Evolutionary conservation across 1,140 invertebrate species (phyloP).

Genomic region (Eriosoma lanigerum): DNA sequence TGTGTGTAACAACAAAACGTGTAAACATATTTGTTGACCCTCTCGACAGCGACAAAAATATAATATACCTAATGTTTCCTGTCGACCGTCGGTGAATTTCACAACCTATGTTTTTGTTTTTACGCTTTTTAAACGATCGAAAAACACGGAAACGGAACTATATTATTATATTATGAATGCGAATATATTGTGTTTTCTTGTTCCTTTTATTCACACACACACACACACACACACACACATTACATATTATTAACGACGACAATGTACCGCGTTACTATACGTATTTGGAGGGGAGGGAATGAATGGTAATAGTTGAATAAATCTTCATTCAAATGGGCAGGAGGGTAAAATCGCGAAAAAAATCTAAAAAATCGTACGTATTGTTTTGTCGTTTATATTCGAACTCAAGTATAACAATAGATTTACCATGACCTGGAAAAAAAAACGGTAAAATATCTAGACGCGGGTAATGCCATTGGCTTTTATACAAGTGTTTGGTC

Average conservation of each 20-base stretch:
- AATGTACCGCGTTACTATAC: neutral
- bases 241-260: neutral
- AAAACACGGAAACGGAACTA: neutral
- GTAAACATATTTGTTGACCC: neutral
- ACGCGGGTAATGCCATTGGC: constrained; percentile 30
- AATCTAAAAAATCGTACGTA: constrained; percentile 28
- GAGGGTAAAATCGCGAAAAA: constrained; percentile 9
- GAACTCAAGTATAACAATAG: neutral
- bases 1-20: too few species aligned
- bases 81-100: neutral
- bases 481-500: constrained; percentile 41
- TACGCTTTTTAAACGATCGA: constrained; percentile 11
- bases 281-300: neutral
- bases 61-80: neutral
- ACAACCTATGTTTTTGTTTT: neutral
- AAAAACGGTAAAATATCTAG: neutral
- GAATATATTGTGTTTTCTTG: constrained; percentile 8
- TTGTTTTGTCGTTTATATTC: constrained; percentile 28
- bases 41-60: neutral
- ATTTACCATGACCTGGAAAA: constrained; percentile 6
- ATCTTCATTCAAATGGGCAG: constrained; percentile 7
- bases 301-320: constrained; percentile 49
- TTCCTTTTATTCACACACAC: neutral
- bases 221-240: neutral
- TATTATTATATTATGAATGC: neutral